Evolutionary conservation across 35 echinoderm and acorn worm genomes (phyloP).

Genomic region (Strongylocentrotus purpuratus): DNA sequence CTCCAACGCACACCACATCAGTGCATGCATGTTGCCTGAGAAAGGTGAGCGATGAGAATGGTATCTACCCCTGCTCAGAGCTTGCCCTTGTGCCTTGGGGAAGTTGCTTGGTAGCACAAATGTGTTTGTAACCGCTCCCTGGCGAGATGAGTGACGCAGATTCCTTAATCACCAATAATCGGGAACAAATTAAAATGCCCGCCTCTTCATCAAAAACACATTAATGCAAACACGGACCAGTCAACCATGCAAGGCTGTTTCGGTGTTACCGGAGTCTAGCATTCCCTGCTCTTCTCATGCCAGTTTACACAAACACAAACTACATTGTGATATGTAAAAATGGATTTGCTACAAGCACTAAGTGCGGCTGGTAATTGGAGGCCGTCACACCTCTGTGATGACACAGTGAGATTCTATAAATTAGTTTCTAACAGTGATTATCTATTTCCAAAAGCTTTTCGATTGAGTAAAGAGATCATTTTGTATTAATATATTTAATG

Average conservation of each 20-base stretch:
- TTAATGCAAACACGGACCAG: neutral
- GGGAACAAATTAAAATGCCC: neutral
- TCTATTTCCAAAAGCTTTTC: too few relatives aligned
- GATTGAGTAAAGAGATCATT: too few relatives aligned
- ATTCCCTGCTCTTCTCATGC: neutral
- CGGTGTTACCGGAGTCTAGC: neutral
- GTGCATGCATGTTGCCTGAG: neutral
- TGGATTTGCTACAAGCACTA: neutral
- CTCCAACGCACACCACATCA: neutral
- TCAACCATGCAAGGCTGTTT: neutral
- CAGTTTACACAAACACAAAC: neutral
- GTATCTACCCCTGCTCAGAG: neutral
- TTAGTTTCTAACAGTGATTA: too few relatives aligned
- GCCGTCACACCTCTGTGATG: neutral
- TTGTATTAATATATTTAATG: too few relatives aligned
- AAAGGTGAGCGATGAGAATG: neutral
- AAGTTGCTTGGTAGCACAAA: conserved; percentile 8
- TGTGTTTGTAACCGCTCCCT: neutral
- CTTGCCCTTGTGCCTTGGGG: neutral
- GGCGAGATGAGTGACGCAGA: neutral
- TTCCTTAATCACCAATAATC: neutral
- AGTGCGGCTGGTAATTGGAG: neutral
- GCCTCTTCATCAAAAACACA: conserved; percentile 9
- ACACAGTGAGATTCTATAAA: neutral
- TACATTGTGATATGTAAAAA: neutral